Conservation (phyloP, 2,113 vertebrate genomes). For the Sakesphorus luctuosus region DNA sequence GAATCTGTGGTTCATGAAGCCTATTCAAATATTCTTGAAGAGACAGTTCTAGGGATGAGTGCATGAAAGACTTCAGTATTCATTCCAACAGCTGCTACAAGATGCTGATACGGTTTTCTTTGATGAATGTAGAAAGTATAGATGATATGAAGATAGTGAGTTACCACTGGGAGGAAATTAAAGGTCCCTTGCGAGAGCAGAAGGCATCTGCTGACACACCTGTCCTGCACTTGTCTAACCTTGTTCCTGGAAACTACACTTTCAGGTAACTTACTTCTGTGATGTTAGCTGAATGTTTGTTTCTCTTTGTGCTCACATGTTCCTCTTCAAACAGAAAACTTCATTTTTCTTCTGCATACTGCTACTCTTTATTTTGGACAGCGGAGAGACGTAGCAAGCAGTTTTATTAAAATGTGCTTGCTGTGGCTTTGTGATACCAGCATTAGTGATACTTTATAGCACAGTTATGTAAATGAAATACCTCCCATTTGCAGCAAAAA, state of each 20-base stretch:
- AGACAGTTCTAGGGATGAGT: not conserved
- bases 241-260: constrained; percentile 81
- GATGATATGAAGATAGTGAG: constrained; percentile 80
- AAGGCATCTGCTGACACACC: constrained; percentile 72
- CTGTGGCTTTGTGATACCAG: not conserved
- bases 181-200: constrained; percentile 74
- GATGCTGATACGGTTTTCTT: not conserved
- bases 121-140: constrained; percentile 72
- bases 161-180: constrained; percentile 83
- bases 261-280: constrained; percentile 76
- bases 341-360: not conserved
- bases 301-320: not conserved
- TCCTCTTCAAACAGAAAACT: not conserved
- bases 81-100: not conserved
- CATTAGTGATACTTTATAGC: not conserved
- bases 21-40: not conserved
- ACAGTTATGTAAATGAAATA: not conserved
- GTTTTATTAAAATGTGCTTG: not conserved
- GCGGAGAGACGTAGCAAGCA: not conserved
- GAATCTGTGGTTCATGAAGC: not conserved
- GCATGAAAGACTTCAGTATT: not conserved
- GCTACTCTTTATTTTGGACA: not conserved
- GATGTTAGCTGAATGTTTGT: not conserved
- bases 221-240: constrained; percentile 71
- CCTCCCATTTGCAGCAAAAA: not conserved